A percentile compares a stretch with the other conserved stretches of the same genome.
These are phyloP conservation scores for Rattus rattus DNA, from an alignment of 2,113 vertebrate species.

Conservation along the genomic window DNA sequence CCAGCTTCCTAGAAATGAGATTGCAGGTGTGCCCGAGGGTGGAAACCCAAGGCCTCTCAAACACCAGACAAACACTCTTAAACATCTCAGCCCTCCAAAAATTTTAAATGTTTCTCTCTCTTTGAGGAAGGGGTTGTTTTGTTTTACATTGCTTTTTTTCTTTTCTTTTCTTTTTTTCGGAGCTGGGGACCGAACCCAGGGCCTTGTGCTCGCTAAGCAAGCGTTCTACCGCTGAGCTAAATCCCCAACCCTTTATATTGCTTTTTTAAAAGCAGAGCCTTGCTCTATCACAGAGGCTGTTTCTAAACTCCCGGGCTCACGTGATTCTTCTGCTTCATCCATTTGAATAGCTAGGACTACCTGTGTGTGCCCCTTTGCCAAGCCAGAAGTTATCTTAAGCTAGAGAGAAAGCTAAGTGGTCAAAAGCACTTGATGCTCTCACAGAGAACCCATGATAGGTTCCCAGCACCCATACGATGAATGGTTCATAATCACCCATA, in stretches of 20 bases:
- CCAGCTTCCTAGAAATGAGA: neutral
- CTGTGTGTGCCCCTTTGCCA: neutral
- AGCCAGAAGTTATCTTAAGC: neutral
- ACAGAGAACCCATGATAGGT: neutral
- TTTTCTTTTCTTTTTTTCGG: no score
- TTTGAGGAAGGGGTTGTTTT: neutral
- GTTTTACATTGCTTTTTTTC: neutral
- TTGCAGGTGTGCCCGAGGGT: no score
- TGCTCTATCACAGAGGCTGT: neutral
- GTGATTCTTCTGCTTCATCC: neutral
- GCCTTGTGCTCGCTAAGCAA: no score
- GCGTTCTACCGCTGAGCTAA: no score
- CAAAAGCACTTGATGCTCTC: no score
- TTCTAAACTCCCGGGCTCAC: neutral
- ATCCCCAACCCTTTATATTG: no score
- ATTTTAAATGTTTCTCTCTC: neutral
- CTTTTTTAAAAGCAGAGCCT: neutral
- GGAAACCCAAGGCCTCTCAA: neutral
- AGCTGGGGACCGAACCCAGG: no score
- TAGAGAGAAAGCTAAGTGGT: neutral
- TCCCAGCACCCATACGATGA: neutral
- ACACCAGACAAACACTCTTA: neutral
- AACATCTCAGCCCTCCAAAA: neutral
- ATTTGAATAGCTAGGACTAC: neutral
- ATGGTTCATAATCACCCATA: neutral